phyloP scores from a whole-genome alignment of 2,797 vertebrate genomes.

The Hydrophis major region DNA sequence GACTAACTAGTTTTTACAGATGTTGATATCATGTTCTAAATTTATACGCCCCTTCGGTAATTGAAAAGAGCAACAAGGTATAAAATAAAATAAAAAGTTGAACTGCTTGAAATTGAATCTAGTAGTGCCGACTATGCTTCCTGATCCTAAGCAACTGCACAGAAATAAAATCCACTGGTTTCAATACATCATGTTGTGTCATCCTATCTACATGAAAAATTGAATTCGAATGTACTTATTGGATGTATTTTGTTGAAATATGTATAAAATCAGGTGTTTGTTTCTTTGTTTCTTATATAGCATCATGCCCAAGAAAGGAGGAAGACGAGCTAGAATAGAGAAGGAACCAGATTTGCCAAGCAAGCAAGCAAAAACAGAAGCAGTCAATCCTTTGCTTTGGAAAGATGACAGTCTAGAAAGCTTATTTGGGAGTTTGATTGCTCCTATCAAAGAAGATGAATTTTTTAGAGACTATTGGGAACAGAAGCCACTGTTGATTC shows the following conservation, averaged over 20 bases:
- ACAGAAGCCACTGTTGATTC: conserved; percentile 83
- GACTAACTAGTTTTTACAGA: neutral
- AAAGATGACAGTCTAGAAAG: conserved; percentile 73
- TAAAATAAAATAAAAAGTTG: neutral
- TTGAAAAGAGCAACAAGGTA: neutral
- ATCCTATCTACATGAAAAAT: neutral
- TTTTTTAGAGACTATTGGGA: conserved; percentile 91
- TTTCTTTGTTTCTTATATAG: conserved; percentile 41
- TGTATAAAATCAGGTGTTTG: neutral
- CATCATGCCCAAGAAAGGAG: conserved; percentile 80
- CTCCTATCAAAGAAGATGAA: conserved; percentile 72
- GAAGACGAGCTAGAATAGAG: conserved; percentile 18
- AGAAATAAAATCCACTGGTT: neutral
- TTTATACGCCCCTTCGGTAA: neutral
- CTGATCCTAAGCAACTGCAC: neutral
- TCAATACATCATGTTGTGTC: neutral
- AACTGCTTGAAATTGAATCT: neutral
- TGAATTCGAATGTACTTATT: neutral
- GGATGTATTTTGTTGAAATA: neutral
- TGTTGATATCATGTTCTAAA: neutral
- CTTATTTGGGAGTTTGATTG: conserved; percentile 85
- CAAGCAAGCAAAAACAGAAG: conserved; percentile 67
- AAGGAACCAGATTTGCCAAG: conserved; percentile 41
- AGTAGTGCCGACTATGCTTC: neutral
- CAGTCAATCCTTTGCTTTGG: conserved; percentile 40